These are phyloP conservation scores for Pelosia muscerda DNA, from an alignment of 2,888 invertebrate species.

Conservation along the genomic window DNA sequence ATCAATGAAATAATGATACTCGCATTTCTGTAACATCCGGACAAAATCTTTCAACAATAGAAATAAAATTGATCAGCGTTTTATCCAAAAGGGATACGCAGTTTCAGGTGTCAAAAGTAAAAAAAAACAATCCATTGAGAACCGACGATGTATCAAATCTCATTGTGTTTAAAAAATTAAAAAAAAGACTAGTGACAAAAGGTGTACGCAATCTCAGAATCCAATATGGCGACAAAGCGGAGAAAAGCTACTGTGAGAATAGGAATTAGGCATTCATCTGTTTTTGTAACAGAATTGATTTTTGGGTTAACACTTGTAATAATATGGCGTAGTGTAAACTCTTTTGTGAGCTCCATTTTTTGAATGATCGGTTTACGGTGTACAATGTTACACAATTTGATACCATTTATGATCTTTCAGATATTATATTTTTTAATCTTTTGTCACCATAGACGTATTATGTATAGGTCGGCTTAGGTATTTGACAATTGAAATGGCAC, in stretches of 20 bases:
- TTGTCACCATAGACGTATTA: not conserved
- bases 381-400: constrained; percentile 9
- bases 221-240: constrained; percentile 74
- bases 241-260: constrained; percentile 65
- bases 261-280: constrained; percentile 61
- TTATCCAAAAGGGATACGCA: constrained; percentile 68
- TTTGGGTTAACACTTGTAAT: constrained; percentile 34
- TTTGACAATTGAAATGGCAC: not conserved
- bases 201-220: constrained; percentile 78
- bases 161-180: constrained; percentile 61
- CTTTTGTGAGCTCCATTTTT: constrained; percentile 17
- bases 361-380: constrained; percentile 25
- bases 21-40: constrained; percentile 63
- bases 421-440: not conserved
- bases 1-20: constrained; percentile 36
- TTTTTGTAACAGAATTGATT: constrained; percentile 34
- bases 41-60: constrained; percentile 62
- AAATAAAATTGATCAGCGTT: constrained; percentile 74
- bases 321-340: constrained; percentile 24
- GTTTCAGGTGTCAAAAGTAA: constrained; percentile 80
- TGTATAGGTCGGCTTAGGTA: not conserved
- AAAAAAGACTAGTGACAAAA: constrained; percentile 71
- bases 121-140: constrained; percentile 72
- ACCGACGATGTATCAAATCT: constrained; percentile 82
- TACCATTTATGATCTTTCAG: not conserved